phyloP scores from a whole-genome alignment of 1,140 invertebrate genomes.

The Mesaphorura yosii region DNA sequence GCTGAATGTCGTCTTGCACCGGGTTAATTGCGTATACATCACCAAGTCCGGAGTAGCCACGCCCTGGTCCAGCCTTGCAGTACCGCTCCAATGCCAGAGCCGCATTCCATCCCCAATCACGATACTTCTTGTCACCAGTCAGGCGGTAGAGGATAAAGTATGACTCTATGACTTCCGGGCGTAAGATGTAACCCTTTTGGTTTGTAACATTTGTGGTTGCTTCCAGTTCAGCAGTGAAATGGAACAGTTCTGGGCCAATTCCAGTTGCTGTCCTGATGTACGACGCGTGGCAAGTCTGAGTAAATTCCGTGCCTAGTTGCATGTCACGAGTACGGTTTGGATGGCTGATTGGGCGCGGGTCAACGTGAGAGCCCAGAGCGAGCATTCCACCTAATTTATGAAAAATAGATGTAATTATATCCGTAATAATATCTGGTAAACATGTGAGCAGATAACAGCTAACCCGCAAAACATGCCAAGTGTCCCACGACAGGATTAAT shows the following conservation, averaged over 20 bases:
- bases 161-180: constrained; percentile 52
- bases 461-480: constrained; percentile 26
- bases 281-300: constrained; percentile 31
- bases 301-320: constrained; percentile 28
- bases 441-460: neutral
- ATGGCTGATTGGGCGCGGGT: constrained; percentile 9
- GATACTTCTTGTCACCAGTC: constrained; percentile 50
- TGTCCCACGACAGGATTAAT: constrained; percentile 16
- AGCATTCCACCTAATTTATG: constrained; percentile 28
- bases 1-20: constrained; percentile 90
- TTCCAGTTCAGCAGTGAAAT: constrained; percentile 41
- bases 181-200: constrained; percentile 51
- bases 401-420: neutral
- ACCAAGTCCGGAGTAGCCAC: constrained; percentile 82
- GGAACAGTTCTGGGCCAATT: constrained; percentile 45
- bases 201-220: constrained; percentile 43
- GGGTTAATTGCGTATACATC: constrained; percentile 78
- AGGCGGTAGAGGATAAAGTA: constrained; percentile 53
- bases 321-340: constrained; percentile 12
- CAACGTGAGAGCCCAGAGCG: constrained; percentile 23
- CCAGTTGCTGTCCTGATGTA: constrained; percentile 20
- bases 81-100: constrained; percentile 48
- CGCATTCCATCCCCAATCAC: constrained; percentile 48
- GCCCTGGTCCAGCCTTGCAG: constrained; percentile 35
- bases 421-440: neutral